These are phyloP conservation scores for Microcaecilia unicolor DNA, from an alignment of 2,797 vertebrate genomes.

Conservation along the genomic window DNA sequence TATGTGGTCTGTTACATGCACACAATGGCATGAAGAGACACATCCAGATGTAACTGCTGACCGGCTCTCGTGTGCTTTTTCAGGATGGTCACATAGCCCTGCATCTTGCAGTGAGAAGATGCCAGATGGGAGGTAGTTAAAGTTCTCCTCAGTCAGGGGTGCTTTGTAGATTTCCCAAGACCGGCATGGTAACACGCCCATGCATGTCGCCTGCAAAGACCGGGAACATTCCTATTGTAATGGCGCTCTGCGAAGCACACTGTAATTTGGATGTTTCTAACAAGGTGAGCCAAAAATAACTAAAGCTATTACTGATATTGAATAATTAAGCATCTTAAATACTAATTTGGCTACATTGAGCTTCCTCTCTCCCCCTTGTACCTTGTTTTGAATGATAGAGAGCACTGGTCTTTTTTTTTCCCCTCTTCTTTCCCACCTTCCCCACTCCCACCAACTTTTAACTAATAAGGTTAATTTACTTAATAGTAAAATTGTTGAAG, in stretches of 20 bases:
- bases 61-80: constrained; percentile 16
- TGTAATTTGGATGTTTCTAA: constrained; percentile 81
- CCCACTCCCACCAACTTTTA: too few species aligned
- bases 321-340: neutral
- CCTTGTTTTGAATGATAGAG: too few species aligned
- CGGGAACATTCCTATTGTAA: constrained; percentile 75
- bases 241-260: constrained; percentile 67
- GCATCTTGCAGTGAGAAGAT: constrained; percentile 86
- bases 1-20: neutral
- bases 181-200: constrained; percentile 84
- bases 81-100: constrained; percentile 90
- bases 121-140: constrained; percentile 88
- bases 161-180: constrained; percentile 82
- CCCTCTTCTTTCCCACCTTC: too few species aligned
- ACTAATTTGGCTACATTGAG: too few species aligned
- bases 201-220: constrained; percentile 95
- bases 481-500: neutral
- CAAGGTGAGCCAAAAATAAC: constrained; percentile 61
- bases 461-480: too few species aligned
- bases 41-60: neutral
- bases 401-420: too few species aligned
- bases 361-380: too few species aligned
- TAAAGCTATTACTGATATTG: neutral
- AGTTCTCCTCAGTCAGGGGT: constrained; percentile 72
- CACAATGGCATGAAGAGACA: too few species aligned